These are phyloP conservation scores for Halichoerus grypus DNA, from an alignment of 2,113 vertebrate genomes.

Conservation along the genomic window DNA sequence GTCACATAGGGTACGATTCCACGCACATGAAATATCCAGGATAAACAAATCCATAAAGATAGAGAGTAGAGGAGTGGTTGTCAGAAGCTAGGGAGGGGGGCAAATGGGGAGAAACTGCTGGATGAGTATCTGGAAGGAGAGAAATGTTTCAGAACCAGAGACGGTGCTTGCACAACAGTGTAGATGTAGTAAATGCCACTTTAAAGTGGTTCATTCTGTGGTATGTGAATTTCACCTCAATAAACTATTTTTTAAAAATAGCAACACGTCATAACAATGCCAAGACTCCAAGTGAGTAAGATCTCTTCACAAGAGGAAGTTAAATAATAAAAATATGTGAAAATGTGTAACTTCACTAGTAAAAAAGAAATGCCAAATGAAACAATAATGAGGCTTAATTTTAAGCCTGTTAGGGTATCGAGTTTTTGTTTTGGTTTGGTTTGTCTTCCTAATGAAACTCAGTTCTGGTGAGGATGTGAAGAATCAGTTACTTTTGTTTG, in stretches of 20 bases:
- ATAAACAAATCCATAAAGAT: not conserved
- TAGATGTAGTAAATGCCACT: not conserved
- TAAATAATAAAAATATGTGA: constrained; percentile 38
- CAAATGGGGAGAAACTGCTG: not conserved
- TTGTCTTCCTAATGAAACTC: not conserved
- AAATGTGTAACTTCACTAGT: constrained; percentile 22
- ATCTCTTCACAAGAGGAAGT: constrained; percentile 53
- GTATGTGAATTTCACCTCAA: not conserved
- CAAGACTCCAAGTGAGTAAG: constrained; percentile 50
- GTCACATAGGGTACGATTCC: not conserved
- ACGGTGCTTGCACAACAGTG: accelerated
- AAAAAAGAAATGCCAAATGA: constrained; percentile 59
- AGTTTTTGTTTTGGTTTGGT: constrained; percentile 42
- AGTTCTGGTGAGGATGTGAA: not conserved
- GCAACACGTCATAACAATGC: constrained; percentile 10
- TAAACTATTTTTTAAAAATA: not conserved
- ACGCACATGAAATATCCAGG: not conserved
- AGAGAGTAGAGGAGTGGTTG: not conserved
- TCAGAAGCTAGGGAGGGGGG: not conserved
- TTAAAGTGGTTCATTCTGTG: not conserved
- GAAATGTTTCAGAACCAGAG: not conserved
- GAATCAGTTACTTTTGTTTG: not conserved
- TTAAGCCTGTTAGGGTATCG: constrained; percentile 28
- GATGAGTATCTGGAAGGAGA: accelerated
- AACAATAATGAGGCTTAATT: constrained; percentile 4